Percentiles rank a stretch among this genome's conserved stretches.
Conservation (phyloP, 2,888 invertebrate genomes). For the Caenorhabditis imperialis region DNA sequence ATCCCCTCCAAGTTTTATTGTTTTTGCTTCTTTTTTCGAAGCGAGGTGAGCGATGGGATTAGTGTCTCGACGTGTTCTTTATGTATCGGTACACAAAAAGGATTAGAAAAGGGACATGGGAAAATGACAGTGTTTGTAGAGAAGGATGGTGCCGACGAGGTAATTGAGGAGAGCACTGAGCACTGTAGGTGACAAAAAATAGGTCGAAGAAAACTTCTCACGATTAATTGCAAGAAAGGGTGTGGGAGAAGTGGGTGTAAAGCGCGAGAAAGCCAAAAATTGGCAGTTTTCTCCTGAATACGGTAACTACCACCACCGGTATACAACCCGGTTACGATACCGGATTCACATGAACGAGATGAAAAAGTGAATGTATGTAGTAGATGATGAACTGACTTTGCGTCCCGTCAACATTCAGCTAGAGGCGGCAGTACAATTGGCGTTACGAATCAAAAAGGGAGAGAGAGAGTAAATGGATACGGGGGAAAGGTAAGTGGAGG, state of each 20-base stretch:
- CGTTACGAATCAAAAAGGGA: slow-evolving; percentile 19
- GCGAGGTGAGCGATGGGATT: slow-evolving; percentile 21
- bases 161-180: too few species aligned
- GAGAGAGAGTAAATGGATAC: slow-evolving; percentile 36
- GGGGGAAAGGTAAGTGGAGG: slow-evolving; percentile 9
- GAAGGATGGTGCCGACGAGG: neutral
- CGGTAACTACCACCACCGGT: neutral
- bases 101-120: slow-evolving; percentile 32
- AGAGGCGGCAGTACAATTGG: slow-evolving; percentile 24
- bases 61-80: slow-evolving; percentile 16
- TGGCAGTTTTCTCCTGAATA: slow-evolving; percentile 2
- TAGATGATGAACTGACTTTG: slow-evolving; percentile 35
- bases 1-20: slow-evolving; percentile 26
- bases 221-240: too few species aligned
- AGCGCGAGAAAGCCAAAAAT: slow-evolving; percentile 11
- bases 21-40: slow-evolving; percentile 17
- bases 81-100: slow-evolving; percentile 16
- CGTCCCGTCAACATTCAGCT: slow-evolving; percentile 28
- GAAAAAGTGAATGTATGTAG: slow-evolving; percentile 25
- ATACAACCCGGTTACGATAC: slow-evolving; percentile 29
- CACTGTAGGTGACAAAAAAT: too few species aligned
- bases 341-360: slow-evolving; percentile 16
- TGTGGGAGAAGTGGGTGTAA: too few species aligned
- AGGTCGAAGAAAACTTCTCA: too few species aligned
- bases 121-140: slow-evolving; percentile 31